These are phyloP conservation scores for Siniperca knerii DNA, from an alignment of 2,113 vertebrate genomes.

Conservation along the genomic window DNA sequence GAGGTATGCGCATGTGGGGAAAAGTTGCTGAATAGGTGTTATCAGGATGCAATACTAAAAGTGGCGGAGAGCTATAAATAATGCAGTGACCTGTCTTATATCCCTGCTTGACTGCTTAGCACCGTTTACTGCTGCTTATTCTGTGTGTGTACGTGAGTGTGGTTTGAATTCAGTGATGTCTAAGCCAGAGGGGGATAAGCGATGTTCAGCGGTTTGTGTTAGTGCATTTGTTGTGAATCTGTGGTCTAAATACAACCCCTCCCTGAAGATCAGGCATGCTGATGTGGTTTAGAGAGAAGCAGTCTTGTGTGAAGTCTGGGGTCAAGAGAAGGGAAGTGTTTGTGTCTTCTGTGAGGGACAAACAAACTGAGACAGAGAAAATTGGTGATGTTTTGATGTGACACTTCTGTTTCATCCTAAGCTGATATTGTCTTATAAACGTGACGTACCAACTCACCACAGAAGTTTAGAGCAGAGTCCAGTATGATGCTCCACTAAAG, in stretches of 20 bases:
- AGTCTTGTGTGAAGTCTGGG: constrained; percentile 17
- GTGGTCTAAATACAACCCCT: constrained; percentile 48
- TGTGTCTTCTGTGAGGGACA: neutral
- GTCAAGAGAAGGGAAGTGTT: constrained; percentile 43
- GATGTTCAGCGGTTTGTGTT: constrained; percentile 56
- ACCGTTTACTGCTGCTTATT: constrained; percentile 76
- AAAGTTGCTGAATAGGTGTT: constrained; percentile 78
- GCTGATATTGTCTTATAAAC: neutral
- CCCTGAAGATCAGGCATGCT: constrained; percentile 32
- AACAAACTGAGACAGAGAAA: neutral
- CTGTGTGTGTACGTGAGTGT: constrained; percentile 23
- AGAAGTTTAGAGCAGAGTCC: neutral
- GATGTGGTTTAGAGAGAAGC: constrained; percentile 39
- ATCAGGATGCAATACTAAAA: constrained; percentile 75
- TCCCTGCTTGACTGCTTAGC: constrained; percentile 76
- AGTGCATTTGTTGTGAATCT: constrained; percentile 56
- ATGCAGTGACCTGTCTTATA: constrained; percentile 78
- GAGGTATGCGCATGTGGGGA: constrained; percentile 18
- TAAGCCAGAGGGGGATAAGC: constrained; percentile 30
- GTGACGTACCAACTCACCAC: neutral
- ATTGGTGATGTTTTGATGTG: neutral
- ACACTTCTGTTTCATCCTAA: neutral
- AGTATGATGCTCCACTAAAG: neutral
- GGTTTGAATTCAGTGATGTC: constrained; percentile 47
- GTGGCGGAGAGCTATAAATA: constrained; percentile 77